These are phyloP conservation scores for Nasonia vitripennis DNA, from an alignment of 1,140 invertebrate genomes.

Conservation along the genomic window DNA sequence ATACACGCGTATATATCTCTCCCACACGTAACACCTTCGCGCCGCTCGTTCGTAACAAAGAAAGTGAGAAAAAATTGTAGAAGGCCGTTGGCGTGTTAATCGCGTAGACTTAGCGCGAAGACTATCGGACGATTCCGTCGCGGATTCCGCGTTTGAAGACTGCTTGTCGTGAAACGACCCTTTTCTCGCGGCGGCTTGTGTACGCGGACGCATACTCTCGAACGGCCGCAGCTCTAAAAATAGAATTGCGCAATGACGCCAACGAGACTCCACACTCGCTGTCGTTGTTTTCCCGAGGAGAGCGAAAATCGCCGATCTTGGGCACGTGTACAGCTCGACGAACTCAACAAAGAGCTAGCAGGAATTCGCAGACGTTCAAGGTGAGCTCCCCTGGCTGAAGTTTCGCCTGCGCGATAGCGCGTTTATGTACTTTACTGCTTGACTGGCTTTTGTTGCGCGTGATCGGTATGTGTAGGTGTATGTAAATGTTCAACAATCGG, in stretches of 20 bases:
- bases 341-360: background rate
- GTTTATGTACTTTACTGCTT: no score
- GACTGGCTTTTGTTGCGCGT: no score
- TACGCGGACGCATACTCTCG: background rate
- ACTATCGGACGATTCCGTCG: background rate
- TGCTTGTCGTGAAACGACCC: conserved; percentile 16
- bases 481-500: no score
- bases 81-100: background rate
- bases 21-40: background rate
- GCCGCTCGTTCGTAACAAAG: background rate
- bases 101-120: background rate
- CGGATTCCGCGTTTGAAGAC: conserved; percentile 16
- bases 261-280: background rate
- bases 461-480: no score
- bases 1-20: no score
- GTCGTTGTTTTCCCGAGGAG: background rate
- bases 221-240: conserved; percentile 14
- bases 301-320: background rate
- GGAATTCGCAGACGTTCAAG: conserved; percentile 34
- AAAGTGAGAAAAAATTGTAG: background rate
- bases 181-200: background rate
- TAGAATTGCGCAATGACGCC: conserved; percentile 37
- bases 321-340: background rate
- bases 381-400: background rate
- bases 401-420: no score